Conservation (phyloP, 2,888 invertebrate species). For the Andrena praecox region DNA sequence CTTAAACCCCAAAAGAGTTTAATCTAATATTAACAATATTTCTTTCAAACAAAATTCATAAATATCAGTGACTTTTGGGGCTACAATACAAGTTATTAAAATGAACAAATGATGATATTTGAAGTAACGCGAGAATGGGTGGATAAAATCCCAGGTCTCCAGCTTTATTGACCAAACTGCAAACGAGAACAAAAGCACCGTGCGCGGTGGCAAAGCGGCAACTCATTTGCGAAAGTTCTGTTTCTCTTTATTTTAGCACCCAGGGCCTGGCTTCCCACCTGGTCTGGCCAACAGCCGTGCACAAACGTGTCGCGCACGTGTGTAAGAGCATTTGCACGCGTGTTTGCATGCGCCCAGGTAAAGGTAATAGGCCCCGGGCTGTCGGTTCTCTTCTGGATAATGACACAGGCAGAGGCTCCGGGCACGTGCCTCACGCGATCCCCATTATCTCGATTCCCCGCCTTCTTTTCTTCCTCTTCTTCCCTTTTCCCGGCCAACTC, state of each 20-base stretch:
- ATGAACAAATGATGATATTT: no score
- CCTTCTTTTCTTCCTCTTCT: constrained; percentile 24
- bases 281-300: constrained; percentile 20
- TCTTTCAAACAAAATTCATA: no score
- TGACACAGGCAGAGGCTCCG: constrained; percentile 77
- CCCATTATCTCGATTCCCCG: constrained; percentile 78
- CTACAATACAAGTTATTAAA: no score
- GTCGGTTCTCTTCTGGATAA: constrained; percentile 80
- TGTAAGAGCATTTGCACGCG: constrained; percentile 54
- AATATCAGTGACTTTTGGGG: no score
- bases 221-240: constrained; percentile 51
- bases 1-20: no score
- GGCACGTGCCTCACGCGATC: constrained; percentile 84
- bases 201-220: constrained; percentile 32
- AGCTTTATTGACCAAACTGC: background rate
- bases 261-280: constrained; percentile 28
- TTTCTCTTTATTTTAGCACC: constrained; percentile 27
- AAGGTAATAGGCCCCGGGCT: constrained; percentile 74
- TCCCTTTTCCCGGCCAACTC: constrained; percentile 18
- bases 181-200: background rate
- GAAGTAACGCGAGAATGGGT: no score
- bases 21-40: no score
- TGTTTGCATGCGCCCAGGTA: constrained; percentile 66
- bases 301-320: constrained; percentile 52
- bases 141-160: no score